Base-by-base conservation (phyloP, 2,113 vertebrate species). In the Morphnarchus princeps region DNA sequence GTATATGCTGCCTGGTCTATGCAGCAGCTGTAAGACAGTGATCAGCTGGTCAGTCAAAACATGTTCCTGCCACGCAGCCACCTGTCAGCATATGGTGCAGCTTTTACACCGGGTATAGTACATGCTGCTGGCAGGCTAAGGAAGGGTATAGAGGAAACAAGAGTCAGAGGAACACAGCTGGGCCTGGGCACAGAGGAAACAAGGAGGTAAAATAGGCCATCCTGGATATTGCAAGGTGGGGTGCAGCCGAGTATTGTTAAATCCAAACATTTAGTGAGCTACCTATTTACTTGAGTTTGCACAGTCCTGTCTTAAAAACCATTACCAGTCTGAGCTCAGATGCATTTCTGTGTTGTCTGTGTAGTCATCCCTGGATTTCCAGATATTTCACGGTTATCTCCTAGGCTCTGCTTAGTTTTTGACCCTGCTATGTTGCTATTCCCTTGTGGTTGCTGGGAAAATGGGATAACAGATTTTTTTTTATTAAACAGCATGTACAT, bases 81-180 rank as follows among this genome's bases (percentile, higher is more conserved):
- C 38, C 32, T 9, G 0, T 6, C 59, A 57, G 70, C 11, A 6
- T 1, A 5, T 1, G 19, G 19, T 54, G 29, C 36, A 52, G 50
- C 49, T 82, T 71, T 88, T 50, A 29, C 29, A 11, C 11, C 1
- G 3, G 28, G 3, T 32, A 2, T 4, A 17, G 15, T 4, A 7
- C 13, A 3, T 34, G 13, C 73, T 85, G 54, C 54, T 77, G 58
- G 14, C 22, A 24, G 34, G 19, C 61, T 74, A 3, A 45, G 57
- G 52, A 28, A 16, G 6, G 22, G 16, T 14, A 3, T 6, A 15
- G 4, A 16, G 38, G 20, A 77, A 67, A 58, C 4, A 32, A 25
- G 20, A 77, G 11, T 32, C 63, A 63, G 31, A 59, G n/a, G 11
- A 62, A 20, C 36, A 10, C n/a, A 34, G 17, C 28, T 62, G 21